Conservation (phyloP, 2,113 vertebrate genomes). For the Amia ocellicauda region DNA sequence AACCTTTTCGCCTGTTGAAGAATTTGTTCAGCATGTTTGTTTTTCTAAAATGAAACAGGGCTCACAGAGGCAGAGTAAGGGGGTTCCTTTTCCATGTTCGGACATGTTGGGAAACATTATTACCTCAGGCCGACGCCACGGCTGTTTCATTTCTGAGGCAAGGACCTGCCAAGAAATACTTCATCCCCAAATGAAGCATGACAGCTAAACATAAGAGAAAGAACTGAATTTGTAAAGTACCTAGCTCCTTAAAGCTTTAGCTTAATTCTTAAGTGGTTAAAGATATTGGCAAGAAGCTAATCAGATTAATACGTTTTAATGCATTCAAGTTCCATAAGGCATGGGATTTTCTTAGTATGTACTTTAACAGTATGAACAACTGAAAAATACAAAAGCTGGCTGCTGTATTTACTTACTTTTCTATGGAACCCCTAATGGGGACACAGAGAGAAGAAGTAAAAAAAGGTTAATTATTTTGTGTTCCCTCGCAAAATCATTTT, state of each 20-base stretch:
- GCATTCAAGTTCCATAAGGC: too few relatives aligned
- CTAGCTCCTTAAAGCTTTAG: too few relatives aligned
- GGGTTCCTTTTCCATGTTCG: background rate
- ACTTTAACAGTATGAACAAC: too few relatives aligned
- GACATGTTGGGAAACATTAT: background rate
- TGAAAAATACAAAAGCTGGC: too few relatives aligned
- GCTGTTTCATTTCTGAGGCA: background rate
- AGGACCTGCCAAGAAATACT: slow-evolving; percentile 14
- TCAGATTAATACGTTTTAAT: background rate
- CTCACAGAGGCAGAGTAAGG: background rate
- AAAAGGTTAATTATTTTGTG: too few relatives aligned
- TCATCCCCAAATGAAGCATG: slow-evolving; percentile 21
- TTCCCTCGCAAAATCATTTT: too few relatives aligned
- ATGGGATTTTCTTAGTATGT: too few relatives aligned
- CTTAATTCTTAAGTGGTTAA: too few relatives aligned
- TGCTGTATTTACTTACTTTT: too few relatives aligned
- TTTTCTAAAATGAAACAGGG: background rate
- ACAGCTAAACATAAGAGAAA: slow-evolving; percentile 18
- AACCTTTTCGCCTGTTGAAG: background rate
- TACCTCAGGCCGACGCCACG: background rate
- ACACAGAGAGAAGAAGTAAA: too few relatives aligned
- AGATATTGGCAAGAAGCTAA: background rate
- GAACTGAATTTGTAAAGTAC: slow-evolving; percentile 13
- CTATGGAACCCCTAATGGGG: too few relatives aligned
- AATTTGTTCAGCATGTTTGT: background rate